Percentiles rank a stretch among this genome's conserved stretches.
Conservation (phyloP, 2,888 invertebrate species). For the Campopleginae sp. region DNA sequence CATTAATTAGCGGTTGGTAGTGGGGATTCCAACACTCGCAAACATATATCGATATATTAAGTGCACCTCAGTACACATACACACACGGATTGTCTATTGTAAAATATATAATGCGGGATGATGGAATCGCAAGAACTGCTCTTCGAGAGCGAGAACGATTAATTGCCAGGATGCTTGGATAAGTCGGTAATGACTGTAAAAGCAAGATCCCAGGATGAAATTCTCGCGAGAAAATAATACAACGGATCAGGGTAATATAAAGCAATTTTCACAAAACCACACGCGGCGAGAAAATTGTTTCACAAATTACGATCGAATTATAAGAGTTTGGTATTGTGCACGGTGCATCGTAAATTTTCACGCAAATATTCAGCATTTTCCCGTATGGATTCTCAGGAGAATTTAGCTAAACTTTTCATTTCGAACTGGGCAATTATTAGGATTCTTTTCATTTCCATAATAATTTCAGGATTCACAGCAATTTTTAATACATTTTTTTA, state of each 20-base stretch:
- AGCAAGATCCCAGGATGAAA: neutral
- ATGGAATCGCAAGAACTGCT: conserved; percentile 25
- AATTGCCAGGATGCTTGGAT: conserved; percentile 25
- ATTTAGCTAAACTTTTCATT: neutral
- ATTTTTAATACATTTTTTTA: neutral
- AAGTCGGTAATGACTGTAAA: conserved; percentile 15
- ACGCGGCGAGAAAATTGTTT: neutral
- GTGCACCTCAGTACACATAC: neutral
- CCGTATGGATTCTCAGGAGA: neutral
- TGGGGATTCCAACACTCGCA: conserved; percentile 38
- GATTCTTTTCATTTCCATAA: neutral
- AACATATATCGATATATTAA: neutral
- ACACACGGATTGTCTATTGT: conserved; percentile 15
- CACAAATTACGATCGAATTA: neutral
- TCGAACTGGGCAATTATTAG: neutral
- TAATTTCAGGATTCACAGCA: neutral
- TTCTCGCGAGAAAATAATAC: neutral
- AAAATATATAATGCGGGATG: conserved; percentile 16
- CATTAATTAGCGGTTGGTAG: conserved; percentile 56
- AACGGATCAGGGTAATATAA: neutral
- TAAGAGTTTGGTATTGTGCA: neutral
- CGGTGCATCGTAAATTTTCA: neutral
- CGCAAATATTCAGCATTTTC: neutral
- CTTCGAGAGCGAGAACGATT: conserved; percentile 24
- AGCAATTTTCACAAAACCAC: too few relatives aligned